Percentiles rank a stretch among this genome's conserved stretches.
Evolutionary conservation across 2,113 vertebrate genomes (phyloP).

Genomic region (Peromyscus leucopus): DNA sequence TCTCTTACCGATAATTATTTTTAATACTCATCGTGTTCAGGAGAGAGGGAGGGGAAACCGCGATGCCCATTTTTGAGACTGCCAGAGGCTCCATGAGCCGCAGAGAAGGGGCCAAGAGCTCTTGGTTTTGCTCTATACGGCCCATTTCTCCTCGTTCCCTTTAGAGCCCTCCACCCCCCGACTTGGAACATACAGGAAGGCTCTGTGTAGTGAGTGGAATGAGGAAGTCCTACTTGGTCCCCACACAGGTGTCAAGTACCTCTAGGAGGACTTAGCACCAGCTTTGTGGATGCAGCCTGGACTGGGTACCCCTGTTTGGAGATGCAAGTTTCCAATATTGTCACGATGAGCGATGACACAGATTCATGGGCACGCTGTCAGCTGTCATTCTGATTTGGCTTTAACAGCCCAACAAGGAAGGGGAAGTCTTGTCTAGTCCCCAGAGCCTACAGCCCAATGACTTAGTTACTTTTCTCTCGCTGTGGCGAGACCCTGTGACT

Average conservation of each 20-base stretch:
- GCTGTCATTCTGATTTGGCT: neutral
- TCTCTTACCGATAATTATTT: neutral
- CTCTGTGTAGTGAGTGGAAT: neutral
- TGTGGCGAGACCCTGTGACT: too few species aligned
- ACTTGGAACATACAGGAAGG: neutral
- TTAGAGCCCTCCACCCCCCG: neutral
- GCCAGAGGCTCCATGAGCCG: neutral
- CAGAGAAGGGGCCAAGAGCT: neutral
- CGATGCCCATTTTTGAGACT: neutral
- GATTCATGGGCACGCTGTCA: neutral
- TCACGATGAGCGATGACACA: neutral
- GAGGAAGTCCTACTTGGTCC: neutral
- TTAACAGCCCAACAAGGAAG: neutral
- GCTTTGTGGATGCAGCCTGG: neutral
- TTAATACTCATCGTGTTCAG: neutral
- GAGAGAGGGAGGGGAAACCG: neutral
- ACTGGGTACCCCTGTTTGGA: slow-evolving; percentile 32
- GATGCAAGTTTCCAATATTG: slow-evolving; percentile 52
- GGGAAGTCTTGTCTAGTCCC: neutral
- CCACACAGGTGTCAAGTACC: neutral
- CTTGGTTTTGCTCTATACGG: neutral
- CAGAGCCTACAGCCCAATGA: neutral
- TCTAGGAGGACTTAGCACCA: neutral
- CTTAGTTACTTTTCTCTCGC: neutral
- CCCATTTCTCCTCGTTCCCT: neutral